These are phyloP conservation scores for Dinomys branickii DNA, from an alignment of 2,113 vertebrate genomes.

Conservation along the genomic window DNA sequence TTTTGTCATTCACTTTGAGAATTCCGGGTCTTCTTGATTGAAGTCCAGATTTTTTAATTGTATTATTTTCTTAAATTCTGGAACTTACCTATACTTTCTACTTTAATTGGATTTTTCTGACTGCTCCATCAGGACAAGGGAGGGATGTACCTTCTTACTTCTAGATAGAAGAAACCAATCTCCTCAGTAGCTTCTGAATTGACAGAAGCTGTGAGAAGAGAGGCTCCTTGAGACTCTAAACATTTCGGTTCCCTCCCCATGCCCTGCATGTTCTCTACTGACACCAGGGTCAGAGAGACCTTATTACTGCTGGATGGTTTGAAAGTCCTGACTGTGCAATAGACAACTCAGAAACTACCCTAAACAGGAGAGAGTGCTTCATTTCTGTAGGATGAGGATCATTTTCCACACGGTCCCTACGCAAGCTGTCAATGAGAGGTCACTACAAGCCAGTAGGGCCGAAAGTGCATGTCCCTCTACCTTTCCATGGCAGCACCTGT, in stretches of 20 bases:
- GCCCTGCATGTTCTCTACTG: background rate
- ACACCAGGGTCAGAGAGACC: background rate
- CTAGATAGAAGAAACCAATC: background rate
- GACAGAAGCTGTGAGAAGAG: background rate
- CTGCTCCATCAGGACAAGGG: background rate
- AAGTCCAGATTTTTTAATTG: background rate
- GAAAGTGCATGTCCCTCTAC: background rate
- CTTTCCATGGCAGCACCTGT: background rate
- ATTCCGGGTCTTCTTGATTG: background rate
- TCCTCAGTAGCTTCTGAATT: background rate
- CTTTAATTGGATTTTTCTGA: background rate
- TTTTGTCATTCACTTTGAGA: background rate
- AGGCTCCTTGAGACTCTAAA: background rate
- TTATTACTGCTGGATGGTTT: background rate
- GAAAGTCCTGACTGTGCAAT: background rate
- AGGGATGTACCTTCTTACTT: background rate
- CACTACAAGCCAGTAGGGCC: background rate
- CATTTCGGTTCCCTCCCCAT: background rate
- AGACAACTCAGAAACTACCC: background rate
- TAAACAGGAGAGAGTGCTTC: fast-evolving
- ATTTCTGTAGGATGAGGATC: background rate
- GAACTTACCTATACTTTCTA: background rate
- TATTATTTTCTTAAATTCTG: background rate
- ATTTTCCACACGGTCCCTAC: background rate
- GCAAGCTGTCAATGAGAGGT: background rate